Evolutionary conservation across 2,888 invertebrate genomes (phyloP).

Genomic region (Theretra japonica): DNA sequence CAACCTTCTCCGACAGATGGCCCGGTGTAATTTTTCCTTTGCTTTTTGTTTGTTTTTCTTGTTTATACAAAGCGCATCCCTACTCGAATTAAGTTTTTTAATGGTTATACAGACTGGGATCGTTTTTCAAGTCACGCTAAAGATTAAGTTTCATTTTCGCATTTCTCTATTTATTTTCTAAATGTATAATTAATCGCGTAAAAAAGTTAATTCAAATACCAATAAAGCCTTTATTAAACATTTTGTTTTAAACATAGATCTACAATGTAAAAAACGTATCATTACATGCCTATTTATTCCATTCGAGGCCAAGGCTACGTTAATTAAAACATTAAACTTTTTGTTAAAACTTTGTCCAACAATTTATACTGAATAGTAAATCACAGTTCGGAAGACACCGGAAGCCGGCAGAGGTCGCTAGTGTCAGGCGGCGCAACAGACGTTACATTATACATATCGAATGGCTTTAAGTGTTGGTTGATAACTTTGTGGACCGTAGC

Average conservation of each 20-base stretch:
- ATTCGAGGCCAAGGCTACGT: background rate
- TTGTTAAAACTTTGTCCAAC: background rate
- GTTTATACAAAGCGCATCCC: background rate
- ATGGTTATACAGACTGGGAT: background rate
- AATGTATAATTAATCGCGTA: background rate
- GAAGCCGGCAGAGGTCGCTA: conserved; percentile 56
- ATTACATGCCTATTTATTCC: background rate
- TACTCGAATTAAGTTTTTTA: background rate
- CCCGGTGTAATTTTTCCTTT: conserved; percentile 54
- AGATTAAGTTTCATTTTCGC: no score
- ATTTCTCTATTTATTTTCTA: background rate
- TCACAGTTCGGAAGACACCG: conserved; percentile 42
- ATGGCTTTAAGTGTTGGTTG: background rate
- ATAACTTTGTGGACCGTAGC: background rate
- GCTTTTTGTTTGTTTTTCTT: conserved; percentile 43
- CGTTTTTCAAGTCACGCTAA: background rate
- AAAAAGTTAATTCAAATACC: no score
- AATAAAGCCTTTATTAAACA: no score
- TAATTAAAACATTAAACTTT: background rate
- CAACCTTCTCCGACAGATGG: conserved; percentile 51
- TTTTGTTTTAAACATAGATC: no score
- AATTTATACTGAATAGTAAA: background rate
- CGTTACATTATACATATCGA: background rate
- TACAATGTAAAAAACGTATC: background rate
- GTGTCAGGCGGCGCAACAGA: conserved; percentile 50